Percentiles rank a stretch among this genome's conserved stretches.
These are phyloP conservation scores for Marisa cornuarietis DNA, from an alignment of 1,140 invertebrate species.

Conservation along the genomic window DNA sequence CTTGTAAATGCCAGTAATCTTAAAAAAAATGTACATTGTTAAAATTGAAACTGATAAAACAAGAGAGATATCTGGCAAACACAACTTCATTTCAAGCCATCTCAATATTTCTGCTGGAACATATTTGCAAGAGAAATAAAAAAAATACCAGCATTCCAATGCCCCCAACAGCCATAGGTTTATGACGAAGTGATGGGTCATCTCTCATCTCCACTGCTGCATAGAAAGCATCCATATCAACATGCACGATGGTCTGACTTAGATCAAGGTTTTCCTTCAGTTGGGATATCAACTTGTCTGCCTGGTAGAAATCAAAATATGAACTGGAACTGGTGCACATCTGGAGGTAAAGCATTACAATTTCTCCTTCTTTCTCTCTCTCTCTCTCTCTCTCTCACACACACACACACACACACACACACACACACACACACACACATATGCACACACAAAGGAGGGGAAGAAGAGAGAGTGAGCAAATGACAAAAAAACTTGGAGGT, in stretches of 20 bases:
- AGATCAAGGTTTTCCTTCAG: slow-evolving; percentile 67
- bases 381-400: background rate
- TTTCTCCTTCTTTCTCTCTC: background rate
- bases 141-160: slow-evolving; percentile 70
- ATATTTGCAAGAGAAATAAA: too few relatives aligned
- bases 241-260: slow-evolving; percentile 71
- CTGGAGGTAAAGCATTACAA: background rate
- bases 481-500: too few relatives aligned
- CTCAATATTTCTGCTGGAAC: too few relatives aligned
- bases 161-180: slow-evolving; percentile 76
- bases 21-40: too few relatives aligned
- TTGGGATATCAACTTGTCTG: slow-evolving; percentile 60
- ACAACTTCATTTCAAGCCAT: too few relatives aligned
- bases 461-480: background rate
- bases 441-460: background rate
- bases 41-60: too few relatives aligned
- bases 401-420: too few relatives aligned
- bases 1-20: too few relatives aligned
- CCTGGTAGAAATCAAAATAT: slow-evolving; percentile 54
- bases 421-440: too few relatives aligned
- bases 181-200: slow-evolving; percentile 69
- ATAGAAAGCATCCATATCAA: slow-evolving; percentile 78
- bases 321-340: background rate
- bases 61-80: too few relatives aligned
- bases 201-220: slow-evolving; percentile 77